These are phyloP conservation scores for Leucophora obtusa DNA, from an alignment of 2,888 invertebrate genomes.

Conservation along the genomic window DNA sequence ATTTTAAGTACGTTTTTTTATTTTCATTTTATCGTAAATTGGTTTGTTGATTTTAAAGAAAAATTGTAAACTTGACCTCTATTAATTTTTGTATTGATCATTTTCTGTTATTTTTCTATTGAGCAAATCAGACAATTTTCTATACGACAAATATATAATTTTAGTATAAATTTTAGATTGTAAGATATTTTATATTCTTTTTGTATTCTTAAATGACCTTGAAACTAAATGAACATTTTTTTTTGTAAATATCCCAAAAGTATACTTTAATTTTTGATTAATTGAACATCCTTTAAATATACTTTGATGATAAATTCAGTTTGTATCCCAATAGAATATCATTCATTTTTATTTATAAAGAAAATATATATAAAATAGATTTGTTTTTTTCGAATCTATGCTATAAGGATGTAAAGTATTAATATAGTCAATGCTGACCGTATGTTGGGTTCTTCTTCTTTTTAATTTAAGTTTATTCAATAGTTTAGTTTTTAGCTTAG, in stretches of 20 bases:
- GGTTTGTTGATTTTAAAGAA: conserved; percentile 9
- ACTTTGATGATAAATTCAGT: neutral
- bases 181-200: neutral
- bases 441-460: too few relatives aligned
- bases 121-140: neutral
- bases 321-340: neutral
- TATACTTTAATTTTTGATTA: neutral
- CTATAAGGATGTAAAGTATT: too few relatives aligned
- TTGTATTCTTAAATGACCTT: neutral
- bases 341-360: neutral
- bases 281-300: neutral
- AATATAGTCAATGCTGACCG: too few relatives aligned
- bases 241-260: neutral
- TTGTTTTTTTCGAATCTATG: too few relatives aligned
- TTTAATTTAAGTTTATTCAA: too few relatives aligned
- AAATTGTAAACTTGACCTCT: conserved; percentile 50
- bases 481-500: too few relatives aligned
- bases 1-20: neutral
- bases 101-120: neutral
- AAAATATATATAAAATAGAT: too few relatives aligned
- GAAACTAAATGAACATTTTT: neutral
- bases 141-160: neutral
- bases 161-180: neutral
- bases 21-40: conserved; percentile 16
- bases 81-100: conserved; percentile 6